Conservation (phyloP, 2,797 vertebrate genomes). For the Arrhamphus sclerolepis region DNA sequence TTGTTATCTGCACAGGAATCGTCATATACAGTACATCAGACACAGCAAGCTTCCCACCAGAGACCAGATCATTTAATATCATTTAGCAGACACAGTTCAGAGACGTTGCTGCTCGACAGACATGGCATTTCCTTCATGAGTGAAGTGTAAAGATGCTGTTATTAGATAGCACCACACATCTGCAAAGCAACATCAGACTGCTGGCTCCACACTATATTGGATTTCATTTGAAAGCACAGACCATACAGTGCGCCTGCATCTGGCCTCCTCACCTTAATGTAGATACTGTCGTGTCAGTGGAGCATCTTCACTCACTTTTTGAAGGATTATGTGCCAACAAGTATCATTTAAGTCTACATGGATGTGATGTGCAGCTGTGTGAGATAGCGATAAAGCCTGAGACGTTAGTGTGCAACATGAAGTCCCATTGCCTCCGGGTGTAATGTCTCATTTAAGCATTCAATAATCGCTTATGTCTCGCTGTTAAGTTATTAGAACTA, state of each 20-base stretch:
- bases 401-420: neutral
- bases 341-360: neutral
- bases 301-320: neutral
- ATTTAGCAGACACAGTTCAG: slow-evolving; percentile 37
- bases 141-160: slow-evolving; percentile 30
- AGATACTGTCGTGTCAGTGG: neutral
- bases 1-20: slow-evolving; percentile 48
- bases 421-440: neutral
- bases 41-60: neutral
- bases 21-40: neutral
- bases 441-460: neutral
- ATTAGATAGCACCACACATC: slow-evolving; percentile 28
- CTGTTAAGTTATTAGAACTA: slow-evolving; percentile 5
- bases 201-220: neutral
- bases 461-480: slow-evolving; percentile 5
- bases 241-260: neutral
- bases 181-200: slow-evolving; percentile 6
- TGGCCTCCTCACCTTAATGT: slow-evolving; percentile 8
- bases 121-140: slow-evolving; percentile 33
- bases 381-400: neutral
- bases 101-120: slow-evolving; percentile 25
- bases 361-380: slow-evolving; percentile 2
- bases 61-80: slow-evolving; percentile 47
- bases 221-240: slow-evolving; percentile 14
- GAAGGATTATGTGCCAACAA: neutral